A percentile compares a stretch with the other conserved stretches of the same genome.
phyloP scores from a whole-genome alignment of 2,113 vertebrate species.

The Neofelis nebulosa region DNA sequence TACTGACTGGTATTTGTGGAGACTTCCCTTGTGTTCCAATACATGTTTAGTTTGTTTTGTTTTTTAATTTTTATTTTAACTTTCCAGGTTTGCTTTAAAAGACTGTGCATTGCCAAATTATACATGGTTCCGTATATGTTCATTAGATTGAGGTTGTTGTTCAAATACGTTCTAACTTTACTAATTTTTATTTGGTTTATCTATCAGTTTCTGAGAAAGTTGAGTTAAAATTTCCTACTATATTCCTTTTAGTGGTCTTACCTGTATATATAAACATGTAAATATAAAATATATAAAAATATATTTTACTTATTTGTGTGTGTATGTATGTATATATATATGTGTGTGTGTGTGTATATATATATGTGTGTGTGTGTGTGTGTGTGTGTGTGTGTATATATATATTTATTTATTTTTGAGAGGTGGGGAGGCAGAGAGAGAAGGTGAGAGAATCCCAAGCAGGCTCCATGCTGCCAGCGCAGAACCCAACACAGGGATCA shows the following conservation, averaged over 20 bases:
- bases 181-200: not conserved
- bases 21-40: not conserved
- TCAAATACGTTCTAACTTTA: not conserved
- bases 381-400: not conserved
- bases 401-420: not conserved
- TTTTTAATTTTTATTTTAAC: not conserved
- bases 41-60: not conserved
- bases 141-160: not conserved
- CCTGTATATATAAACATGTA: not conserved
- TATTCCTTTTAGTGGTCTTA: not conserved
- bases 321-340: accelerated
- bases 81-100: not conserved
- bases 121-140: not conserved
- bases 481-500: too few species aligned
- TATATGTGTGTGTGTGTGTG: not conserved
- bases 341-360: not conserved
- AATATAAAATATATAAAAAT: too few species aligned
- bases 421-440: too few species aligned
- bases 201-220: not conserved
- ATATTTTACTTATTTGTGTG: too few species aligned
- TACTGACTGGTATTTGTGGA: not conserved
- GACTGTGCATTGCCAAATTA: not conserved
- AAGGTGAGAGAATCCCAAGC: too few species aligned
- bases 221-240: not conserved
- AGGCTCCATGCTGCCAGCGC: too few species aligned